Evolutionary conservation across 2,797 vertebrate species (phyloP).

Genomic region (Poeciliopsis gracilis): DNA sequence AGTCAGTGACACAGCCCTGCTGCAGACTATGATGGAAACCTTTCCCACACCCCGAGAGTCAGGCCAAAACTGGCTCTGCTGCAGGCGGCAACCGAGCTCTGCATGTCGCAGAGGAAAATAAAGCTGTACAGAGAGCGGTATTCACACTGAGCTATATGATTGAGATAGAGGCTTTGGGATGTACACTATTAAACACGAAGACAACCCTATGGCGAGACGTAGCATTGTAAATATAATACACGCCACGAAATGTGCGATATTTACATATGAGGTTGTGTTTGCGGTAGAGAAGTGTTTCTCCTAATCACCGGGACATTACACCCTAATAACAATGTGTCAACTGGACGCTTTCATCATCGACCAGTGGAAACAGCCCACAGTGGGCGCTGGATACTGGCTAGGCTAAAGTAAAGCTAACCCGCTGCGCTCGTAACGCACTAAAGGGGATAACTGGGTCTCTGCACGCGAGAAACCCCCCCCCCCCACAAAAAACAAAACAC

Average conservation of each 20-base stretch:
- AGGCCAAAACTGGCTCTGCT: slow-evolving; percentile 44
- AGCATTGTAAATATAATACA: slow-evolving; percentile 19
- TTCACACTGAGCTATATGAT: slow-evolving; percentile 2
- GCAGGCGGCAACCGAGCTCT: neutral
- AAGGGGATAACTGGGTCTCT: slow-evolving; percentile 1
- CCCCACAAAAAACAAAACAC: neutral
- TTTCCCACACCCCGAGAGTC: slow-evolving; percentile 46
- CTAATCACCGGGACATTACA: slow-evolving; percentile 2
- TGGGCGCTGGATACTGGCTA: slow-evolving; percentile 21
- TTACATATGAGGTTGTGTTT: neutral
- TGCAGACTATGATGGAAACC: slow-evolving; percentile 51
- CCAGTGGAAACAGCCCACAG: slow-evolving; percentile 46
- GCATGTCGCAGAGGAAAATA: neutral
- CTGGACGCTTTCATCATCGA: slow-evolving; percentile 67
- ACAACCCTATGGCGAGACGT: slow-evolving; percentile 11
- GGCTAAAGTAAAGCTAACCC: slow-evolving; percentile 41
- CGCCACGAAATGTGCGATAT: neutral
- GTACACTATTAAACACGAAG: neutral
- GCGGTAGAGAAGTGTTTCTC: neutral
- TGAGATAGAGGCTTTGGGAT: neutral
- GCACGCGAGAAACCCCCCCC: neutral
- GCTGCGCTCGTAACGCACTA: slow-evolving; percentile 9
- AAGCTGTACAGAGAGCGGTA: neutral
- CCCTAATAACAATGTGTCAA: slow-evolving; percentile 35
- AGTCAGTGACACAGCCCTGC: slow-evolving; percentile 14